phyloP scores from a whole-genome alignment of 1,140 invertebrate genomes.

The Leptinotarsa defecta region DNA sequence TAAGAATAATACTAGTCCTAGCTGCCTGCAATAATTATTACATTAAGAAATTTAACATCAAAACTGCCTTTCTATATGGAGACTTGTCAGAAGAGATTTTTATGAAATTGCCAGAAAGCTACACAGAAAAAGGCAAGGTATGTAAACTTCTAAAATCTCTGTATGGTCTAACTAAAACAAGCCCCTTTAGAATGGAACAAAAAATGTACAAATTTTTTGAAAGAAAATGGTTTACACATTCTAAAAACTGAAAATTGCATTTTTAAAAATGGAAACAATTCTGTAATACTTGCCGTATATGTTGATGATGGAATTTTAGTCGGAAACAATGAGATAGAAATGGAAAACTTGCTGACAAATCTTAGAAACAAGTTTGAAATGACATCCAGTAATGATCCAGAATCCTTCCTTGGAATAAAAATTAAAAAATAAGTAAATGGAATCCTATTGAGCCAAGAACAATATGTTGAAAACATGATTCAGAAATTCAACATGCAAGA shows the following conservation, averaged over 20 bases:
- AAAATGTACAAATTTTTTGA: background rate
- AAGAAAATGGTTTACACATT: background rate
- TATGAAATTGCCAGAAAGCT: background rate
- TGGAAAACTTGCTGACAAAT: background rate
- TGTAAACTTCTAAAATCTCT: background rate
- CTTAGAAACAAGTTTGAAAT: background rate
- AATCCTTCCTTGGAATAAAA: background rate
- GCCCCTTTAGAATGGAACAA: background rate
- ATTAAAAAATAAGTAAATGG: background rate
- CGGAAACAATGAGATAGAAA: background rate
- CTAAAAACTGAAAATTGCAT: background rate
- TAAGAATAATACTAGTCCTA: background rate
- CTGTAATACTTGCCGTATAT: background rate
- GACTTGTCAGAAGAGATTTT: background rate
- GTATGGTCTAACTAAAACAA: conserved; percentile 11
- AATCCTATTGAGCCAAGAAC: background rate
- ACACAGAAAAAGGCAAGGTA: background rate
- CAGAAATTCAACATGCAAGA: background rate
- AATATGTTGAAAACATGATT: background rate
- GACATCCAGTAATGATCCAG: background rate
- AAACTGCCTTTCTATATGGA: background rate
- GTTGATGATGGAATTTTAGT: background rate
- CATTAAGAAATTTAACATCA: background rate
- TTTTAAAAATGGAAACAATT: background rate
- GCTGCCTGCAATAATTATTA: background rate